phyloP scores from a whole-genome alignment of 2,888 invertebrate species.

The Tribolium freemani region DNA sequence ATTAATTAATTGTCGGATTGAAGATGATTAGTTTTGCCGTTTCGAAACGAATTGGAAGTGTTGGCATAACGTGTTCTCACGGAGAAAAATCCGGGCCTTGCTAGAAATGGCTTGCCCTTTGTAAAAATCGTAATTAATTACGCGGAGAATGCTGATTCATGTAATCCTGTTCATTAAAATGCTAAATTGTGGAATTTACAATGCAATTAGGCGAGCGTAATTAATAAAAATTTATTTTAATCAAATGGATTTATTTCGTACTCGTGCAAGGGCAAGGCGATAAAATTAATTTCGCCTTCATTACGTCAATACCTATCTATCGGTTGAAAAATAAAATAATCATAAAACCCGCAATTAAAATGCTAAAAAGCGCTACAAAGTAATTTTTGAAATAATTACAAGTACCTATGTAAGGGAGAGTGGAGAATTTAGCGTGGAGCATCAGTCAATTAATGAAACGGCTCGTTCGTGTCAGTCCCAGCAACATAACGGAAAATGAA shows the following conservation, averaged over 20 bases:
- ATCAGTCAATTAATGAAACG: background rate
- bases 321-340: background rate
- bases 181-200: background rate
- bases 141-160: background rate
- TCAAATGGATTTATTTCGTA: background rate
- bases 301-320: background rate
- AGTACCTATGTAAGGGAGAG: too few relatives aligned
- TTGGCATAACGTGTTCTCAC: too few relatives aligned
- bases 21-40: background rate
- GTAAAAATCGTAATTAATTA: background rate
- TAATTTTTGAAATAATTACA: background rate
- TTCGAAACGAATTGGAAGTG: background rate
- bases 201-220: background rate
- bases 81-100: background rate
- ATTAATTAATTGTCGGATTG: background rate
- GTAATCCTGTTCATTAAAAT: background rate
- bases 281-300: background rate
- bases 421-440: background rate
- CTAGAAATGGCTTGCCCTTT: background rate
- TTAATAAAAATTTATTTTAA: background rate
- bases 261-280: background rate
- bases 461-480: conserved; percentile 12
- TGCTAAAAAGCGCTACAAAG: background rate
- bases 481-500: conserved; percentile 19
- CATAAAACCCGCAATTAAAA: background rate